Percentiles rank a stretch among this genome's conserved stretches.
These are phyloP conservation scores for Xylocopa sonorina DNA, from an alignment of 1,140 invertebrate species.

Conservation along the genomic window DNA sequence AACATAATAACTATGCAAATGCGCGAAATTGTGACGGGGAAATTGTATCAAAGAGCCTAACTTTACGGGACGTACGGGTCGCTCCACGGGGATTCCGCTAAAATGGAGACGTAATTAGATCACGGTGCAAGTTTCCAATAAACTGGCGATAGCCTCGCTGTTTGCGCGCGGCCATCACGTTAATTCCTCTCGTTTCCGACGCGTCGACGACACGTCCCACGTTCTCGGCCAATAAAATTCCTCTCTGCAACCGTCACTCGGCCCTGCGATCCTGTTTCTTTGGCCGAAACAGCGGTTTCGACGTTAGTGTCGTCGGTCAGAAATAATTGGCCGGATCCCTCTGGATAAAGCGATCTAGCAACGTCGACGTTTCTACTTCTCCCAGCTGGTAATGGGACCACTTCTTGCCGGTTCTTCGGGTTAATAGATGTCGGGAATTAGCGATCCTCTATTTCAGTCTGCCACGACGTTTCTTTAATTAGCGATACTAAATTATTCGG, in stretches of 20 bases:
- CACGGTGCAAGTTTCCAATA: slow-evolving; percentile 6
- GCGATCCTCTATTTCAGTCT: neutral
- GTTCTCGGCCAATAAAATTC: neutral
- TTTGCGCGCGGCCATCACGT: slow-evolving; percentile 4
- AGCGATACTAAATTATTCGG: too few species aligned
- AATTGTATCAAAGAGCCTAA: neutral
- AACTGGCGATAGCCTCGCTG: neutral
- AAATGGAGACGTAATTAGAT: neutral
- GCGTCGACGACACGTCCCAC: neutral
- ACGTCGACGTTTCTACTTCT: neutral
- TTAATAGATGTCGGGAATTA: neutral
- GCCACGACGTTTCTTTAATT: too few species aligned
- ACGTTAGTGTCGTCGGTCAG: neutral
- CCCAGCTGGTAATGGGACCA: too few species aligned
- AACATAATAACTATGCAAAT: slow-evolving; percentile 20
- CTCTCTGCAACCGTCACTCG: neutral
- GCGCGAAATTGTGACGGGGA: neutral
- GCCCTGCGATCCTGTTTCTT: neutral
- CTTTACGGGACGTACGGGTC: neutral
- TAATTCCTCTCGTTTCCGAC: neutral
- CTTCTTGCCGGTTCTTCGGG: neutral
- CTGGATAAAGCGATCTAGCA: neutral
- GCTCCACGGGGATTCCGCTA: neutral
- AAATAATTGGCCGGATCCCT: slow-evolving; percentile 12
- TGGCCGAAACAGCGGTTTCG: neutral